Evolutionary conservation across 1,140 invertebrate genomes (phyloP).

Genomic region (Helicoverpa armigera): DNA sequence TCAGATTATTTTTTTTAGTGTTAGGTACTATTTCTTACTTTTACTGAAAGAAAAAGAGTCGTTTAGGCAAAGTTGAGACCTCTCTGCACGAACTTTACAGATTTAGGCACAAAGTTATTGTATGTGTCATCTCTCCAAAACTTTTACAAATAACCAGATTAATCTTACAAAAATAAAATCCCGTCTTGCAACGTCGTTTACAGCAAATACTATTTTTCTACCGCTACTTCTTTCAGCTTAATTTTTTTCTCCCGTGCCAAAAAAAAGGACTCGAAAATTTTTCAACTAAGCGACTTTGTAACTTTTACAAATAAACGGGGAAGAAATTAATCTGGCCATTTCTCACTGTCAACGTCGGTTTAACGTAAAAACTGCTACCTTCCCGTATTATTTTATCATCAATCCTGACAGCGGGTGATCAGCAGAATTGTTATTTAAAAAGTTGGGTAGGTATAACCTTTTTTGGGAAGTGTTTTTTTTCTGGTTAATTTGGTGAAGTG

Average conservation of each 20-base stretch:
- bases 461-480: constrained; percentile 8
- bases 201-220: background rate
- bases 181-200: no score
- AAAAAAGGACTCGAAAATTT: constrained; percentile 1
- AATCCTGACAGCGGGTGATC: constrained; percentile 38
- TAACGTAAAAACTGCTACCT: constrained; percentile 39
- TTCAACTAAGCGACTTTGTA: constrained; percentile 30
- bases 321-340: constrained; percentile 49
- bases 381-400: constrained; percentile 46
- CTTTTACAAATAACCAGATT: no score
- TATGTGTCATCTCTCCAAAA: no score
- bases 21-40: background rate
- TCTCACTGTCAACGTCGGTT: constrained; percentile 47
- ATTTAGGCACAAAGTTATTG: no score
- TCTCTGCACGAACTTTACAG: no score
- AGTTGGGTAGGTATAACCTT: background rate
- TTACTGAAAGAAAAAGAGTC: background rate
- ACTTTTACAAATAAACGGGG: constrained; percentile 28
- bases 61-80: no score
- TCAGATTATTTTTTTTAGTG: background rate
- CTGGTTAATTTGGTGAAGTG: background rate
- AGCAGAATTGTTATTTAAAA: constrained; percentile 20
- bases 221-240: background rate
- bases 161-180: no score
- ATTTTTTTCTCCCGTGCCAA: background rate